Evolutionary conservation across 2,113 vertebrate genomes (phyloP).

Genomic region (Rhizomys pruinosus): DNA sequence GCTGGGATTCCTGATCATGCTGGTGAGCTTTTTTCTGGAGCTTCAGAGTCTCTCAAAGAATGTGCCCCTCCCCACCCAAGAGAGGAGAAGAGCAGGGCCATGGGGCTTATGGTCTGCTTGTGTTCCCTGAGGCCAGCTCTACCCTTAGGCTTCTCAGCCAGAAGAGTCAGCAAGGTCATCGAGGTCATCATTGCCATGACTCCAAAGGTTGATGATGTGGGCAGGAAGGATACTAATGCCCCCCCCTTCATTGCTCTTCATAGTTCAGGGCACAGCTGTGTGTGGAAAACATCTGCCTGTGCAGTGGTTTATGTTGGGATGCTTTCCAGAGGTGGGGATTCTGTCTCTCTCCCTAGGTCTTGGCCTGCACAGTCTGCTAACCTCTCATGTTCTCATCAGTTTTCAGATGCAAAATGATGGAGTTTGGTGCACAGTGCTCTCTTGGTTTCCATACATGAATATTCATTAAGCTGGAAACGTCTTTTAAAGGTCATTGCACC

Average conservation of each 20-base stretch:
- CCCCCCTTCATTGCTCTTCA: not conserved
- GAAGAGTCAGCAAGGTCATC: too few species aligned
- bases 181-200: not conserved
- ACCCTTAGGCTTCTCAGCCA: not conserved
- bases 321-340: not conserved
- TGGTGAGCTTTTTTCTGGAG: not conserved
- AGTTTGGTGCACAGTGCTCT: not conserved
- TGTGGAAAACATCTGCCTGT: not conserved
- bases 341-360: not conserved
- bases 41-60: not conserved
- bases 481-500: not conserved
- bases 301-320: not conserved
- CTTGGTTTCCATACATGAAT: not conserved
- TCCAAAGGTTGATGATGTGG: rapidly evolving
- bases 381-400: not conserved
- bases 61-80: not conserved
- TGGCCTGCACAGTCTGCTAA: not conserved
- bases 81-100: not conserved
- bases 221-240: rapidly evolving
- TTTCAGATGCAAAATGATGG: not conserved
- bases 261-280: not conserved
- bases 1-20: not conserved
- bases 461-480: not conserved
- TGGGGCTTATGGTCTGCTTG: too few species aligned
- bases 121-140: not conserved